Conservation (phyloP, 2,888 invertebrate genomes). For the Orgyia antiqua region DNA sequence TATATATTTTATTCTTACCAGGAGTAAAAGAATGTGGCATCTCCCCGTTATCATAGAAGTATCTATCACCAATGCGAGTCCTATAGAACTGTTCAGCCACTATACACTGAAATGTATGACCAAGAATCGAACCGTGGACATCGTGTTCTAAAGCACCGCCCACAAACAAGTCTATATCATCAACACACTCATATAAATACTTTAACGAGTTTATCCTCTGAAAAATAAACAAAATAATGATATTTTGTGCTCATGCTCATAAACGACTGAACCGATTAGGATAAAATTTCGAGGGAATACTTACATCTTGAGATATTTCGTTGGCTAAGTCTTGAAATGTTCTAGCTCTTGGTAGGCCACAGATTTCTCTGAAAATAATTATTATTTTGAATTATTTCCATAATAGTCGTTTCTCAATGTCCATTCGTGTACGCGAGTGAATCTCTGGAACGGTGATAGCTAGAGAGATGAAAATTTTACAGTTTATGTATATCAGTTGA, state of each 20-base stretch:
- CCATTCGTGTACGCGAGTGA: too few species aligned
- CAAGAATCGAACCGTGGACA: slow-evolving; percentile 86
- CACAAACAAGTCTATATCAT: slow-evolving; percentile 92
- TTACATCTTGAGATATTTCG: slow-evolving; percentile 82
- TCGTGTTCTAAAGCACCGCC: slow-evolving; percentile 89
- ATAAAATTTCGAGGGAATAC: slow-evolving; percentile 28
- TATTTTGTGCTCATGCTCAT: neutral
- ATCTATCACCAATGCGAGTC: slow-evolving; percentile 90
- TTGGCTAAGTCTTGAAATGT: slow-evolving; percentile 84
- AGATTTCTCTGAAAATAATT: slow-evolving; percentile 82
- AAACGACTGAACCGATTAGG: too few species aligned
- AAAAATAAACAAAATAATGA: neutral
- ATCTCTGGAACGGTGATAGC: too few species aligned
- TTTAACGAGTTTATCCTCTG: slow-evolving; percentile 83
- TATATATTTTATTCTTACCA: slow-evolving; percentile 63
- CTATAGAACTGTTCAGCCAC: slow-evolving; percentile 92
- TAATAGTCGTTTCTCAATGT: too few species aligned
- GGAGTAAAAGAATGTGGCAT: slow-evolving; percentile 81
- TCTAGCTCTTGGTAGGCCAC: slow-evolving; percentile 83
- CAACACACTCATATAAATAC: slow-evolving; percentile 84
- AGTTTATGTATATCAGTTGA: too few species aligned
- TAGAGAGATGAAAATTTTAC: too few species aligned
- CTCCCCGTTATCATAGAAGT: slow-evolving; percentile 87
- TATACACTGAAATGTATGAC: slow-evolving; percentile 93
- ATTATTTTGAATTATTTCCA: too few species aligned